phyloP scores from a whole-genome alignment of 2,888 invertebrate species.

The Drosophila cyrtoloma region DNA sequence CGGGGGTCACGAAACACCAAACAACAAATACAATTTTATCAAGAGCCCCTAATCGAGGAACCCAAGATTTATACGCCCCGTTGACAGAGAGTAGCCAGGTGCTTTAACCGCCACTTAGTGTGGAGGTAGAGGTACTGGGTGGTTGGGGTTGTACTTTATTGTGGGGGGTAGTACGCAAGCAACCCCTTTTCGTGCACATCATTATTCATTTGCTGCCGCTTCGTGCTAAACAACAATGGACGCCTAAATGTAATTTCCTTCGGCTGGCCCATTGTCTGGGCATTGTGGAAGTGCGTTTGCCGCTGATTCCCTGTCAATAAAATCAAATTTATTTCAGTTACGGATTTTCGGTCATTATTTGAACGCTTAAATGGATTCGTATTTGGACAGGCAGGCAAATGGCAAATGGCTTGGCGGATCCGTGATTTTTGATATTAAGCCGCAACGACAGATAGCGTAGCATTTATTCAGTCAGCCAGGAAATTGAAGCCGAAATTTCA shows the following conservation, averaged over 20 bases:
- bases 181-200: conserved; percentile 46
- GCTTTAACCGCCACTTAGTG: not conserved
- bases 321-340: conserved; percentile 75
- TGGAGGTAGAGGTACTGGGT: not conserved
- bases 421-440: conserved; percentile 46
- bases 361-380: conserved; percentile 55
- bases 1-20: conserved; percentile 5
- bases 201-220: conserved; percentile 62
- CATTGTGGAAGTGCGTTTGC: conserved; percentile 47
- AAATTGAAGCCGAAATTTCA: conserved; percentile 63
- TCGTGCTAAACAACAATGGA: conserved; percentile 30
- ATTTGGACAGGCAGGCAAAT: conserved; percentile 22
- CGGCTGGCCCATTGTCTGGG: conserved; percentile 57
- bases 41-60: conserved; percentile 41
- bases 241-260: conserved; percentile 71
- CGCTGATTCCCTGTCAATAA: conserved; percentile 71
- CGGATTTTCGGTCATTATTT: conserved; percentile 70
- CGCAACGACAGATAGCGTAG: conserved; percentile 15
- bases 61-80: conserved; percentile 63
- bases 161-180: not conserved
- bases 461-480: conserved; percentile 68
- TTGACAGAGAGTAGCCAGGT: conserved; percentile 38
- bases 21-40: conserved; percentile 45
- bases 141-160: not conserved
- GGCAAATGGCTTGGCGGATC: conserved; percentile 13